Conservation (phyloP, 2,797 vertebrate genomes). For the Peromyscus eremicus region DNA sequence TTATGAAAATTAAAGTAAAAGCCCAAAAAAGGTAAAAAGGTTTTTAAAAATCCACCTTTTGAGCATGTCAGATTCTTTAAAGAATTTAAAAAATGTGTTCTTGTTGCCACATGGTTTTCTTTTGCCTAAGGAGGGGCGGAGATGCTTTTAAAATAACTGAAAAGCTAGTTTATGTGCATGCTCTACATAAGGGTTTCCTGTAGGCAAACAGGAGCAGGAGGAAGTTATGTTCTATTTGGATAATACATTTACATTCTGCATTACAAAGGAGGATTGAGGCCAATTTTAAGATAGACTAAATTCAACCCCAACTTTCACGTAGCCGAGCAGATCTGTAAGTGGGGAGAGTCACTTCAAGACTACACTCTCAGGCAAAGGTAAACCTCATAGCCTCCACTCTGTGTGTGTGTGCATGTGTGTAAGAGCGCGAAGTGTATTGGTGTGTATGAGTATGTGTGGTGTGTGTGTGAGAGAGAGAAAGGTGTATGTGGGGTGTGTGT, state of each 20-base stretch:
- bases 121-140: neutral
- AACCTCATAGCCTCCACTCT: neutral
- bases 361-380: neutral
- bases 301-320: neutral
- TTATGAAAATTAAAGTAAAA: slow-evolving; percentile 1
- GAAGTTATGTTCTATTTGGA: slow-evolving; percentile 55
- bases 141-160: neutral
- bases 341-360: neutral
- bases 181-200: neutral
- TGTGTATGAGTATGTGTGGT: neutral
- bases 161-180: neutral
- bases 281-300: neutral
- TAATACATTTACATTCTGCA: slow-evolving; percentile 12
- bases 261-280: neutral
- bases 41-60: slow-evolving; percentile 1
- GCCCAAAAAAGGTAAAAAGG: neutral
- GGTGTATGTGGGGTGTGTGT: neutral
- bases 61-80: neutral
- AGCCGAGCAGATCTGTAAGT: neutral
- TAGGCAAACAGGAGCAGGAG: neutral
- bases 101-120: neutral
- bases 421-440: neutral
- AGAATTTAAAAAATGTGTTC: neutral
- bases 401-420: neutral
- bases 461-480: neutral